Evolutionary conservation across 2,113 vertebrate species (phyloP), one percentile per base, ranked within the genome.

Genomic region (Cyprinodon brontotheroides): DNA sequence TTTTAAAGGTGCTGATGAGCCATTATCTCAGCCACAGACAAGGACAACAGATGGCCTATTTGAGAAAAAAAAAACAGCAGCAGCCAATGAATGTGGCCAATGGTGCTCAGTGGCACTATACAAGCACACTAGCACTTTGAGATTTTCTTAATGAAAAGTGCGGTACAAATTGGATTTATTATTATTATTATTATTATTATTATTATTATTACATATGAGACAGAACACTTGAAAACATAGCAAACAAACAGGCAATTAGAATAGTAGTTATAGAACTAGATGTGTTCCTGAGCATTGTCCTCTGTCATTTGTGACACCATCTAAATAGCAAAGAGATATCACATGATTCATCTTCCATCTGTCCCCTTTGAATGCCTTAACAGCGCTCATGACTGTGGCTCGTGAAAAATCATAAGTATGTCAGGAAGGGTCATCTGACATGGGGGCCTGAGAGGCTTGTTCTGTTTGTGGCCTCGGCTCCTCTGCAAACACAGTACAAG

Each of bases 351-450:
- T 77, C 78, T 75, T 75, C 82, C 79, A 83, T 80, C 84, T 84
- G 71, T 80, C 61, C 77, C 29, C 77, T 88, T 74, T 80, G 64
- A 91, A 90, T 70, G 70, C 74, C 73, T 76, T 70, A 78, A 65
- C 83, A 84, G 79, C 39, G 81, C 77, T 82, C 70, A 88, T 75
- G 76, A 75, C 79, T 74, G 75, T 72, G 74, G 82, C 74, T 87
- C 80, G 88, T 85, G 78, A 92, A 90, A 88, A 91, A 82, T 86
- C 81, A 66, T 61, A 91, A 74, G 74, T 85, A 92, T 92, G 88
- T 82, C 82, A 89, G 75, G 89, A 93, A 93, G 87, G 91, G 89
- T 90, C 90, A 91, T 89, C 84, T 91, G 89, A 93, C 89, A 86
- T 82, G 66, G 83, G 74, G 75, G 70, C 68, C 75, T 68, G 77